Evolutionary conservation across 2,797 vertebrate species (phyloP), one percentile per base, ranked within the genome.

Genomic region (Silurus lanzhouensis): DNA sequence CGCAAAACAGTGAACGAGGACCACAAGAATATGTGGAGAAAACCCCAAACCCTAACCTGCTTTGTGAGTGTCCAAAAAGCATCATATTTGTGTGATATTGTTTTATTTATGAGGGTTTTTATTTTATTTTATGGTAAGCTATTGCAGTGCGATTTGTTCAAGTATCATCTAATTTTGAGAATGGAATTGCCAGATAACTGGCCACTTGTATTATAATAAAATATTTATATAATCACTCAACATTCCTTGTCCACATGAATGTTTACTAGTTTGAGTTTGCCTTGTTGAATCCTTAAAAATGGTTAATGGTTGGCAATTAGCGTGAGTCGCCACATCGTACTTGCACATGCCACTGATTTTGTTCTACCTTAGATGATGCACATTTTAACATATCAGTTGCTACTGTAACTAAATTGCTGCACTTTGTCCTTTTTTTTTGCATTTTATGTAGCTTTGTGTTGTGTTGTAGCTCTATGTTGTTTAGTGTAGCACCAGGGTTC

Each of bases 1-100:
- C 96, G 88, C 94, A 96, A 0, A 97, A 97, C 89, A 95, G 95
- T 4, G 98, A 99, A 92, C 96, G 97, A 91, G 96, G 97, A 92
- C 97, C 98, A 91, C 97, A 99, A 91, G 97, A 99, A 89, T 99
- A 99, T 63, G 97, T 99, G 93, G 98, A 99, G 93, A 99, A 98
- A 95, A 97, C 95, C 91, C 97, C 97, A 83, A 99, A 98, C 90
- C 97, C 97, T 81, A 97, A 96, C 91, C 93, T 99, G 88, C 97
- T 97, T 95, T 96, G 98, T 99, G 93, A 97, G 97, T 92, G 61
- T 9, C 1, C 8, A 66, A 63, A 74, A 19, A 19, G 12, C 13
- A 84, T 25, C 15, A 61, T 66, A 22, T 20, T 44, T 66, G 2
- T 1, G 55, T 38, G 13, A 20, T 38, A 44, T 20, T 48, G 46